phyloP scores from a whole-genome alignment of 2,797 vertebrate genomes.

The Semotilus atromaculatus region DNA sequence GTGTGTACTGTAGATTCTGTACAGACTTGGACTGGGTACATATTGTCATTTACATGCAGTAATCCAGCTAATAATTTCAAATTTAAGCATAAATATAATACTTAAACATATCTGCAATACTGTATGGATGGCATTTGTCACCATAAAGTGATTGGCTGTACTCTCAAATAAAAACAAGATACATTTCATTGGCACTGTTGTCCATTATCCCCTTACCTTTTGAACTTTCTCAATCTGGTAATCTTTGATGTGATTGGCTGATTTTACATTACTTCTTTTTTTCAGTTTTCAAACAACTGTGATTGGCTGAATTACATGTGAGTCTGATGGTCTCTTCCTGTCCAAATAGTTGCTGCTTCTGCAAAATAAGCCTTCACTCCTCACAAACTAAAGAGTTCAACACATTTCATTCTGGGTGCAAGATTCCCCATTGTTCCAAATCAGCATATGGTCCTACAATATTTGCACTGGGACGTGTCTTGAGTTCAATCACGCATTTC shows the following conservation, averaged over 20 bases:
- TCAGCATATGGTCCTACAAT: slow-evolving; percentile 23
- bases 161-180: not conserved
- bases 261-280: not conserved
- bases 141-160: not conserved
- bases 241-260: not conserved
- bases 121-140: not conserved
- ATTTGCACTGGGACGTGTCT: slow-evolving; percentile 1
- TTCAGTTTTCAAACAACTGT: not conserved
- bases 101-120: not conserved
- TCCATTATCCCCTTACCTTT: not conserved
- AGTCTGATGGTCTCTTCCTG: not conserved
- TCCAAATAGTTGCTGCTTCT: not conserved
- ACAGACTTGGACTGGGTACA: not conserved
- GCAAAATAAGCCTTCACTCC: not conserved
- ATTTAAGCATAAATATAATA: not conserved
- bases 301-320: not conserved
- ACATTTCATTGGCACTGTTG: not conserved
- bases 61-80: not conserved
- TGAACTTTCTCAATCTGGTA: not conserved
- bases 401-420: slow-evolving; percentile 34
- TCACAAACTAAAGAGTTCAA: slow-evolving; percentile 19
- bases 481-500: slow-evolving; percentile 3
- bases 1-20: not conserved
- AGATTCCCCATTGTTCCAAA: slow-evolving; percentile 20
- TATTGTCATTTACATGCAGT: not conserved